A percentile compares a stretch with the other conserved stretches of the same genome.
Evolutionary conservation across 2,888 invertebrate species (phyloP).

Genomic region (Microctonus aethiopoides): DNA sequence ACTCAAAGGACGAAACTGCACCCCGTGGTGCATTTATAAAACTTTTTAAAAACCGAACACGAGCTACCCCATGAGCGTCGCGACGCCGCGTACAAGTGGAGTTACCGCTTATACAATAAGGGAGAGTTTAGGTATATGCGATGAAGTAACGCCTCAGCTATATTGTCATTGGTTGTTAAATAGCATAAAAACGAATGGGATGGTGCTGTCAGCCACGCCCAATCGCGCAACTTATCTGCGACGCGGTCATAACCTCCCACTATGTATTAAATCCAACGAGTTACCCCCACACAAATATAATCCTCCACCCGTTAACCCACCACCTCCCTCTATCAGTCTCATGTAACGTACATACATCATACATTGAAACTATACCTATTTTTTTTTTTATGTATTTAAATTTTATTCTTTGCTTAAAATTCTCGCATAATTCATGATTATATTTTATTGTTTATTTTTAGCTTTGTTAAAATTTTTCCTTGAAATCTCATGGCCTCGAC

Average conservation of each 20-base stretch:
- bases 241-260: conserved; percentile 7
- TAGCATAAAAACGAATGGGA: conserved; percentile 27
- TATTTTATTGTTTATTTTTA: background rate
- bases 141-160: conserved; percentile 21
- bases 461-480: background rate
- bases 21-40: background rate
- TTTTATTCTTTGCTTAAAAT: background rate
- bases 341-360: conserved; percentile 3
- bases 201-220: conserved; percentile 1
- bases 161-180: conserved; percentile 18
- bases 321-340: background rate
- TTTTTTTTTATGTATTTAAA: background rate
- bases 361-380: too few relatives aligned
- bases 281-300: background rate
- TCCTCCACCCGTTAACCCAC: background rate
- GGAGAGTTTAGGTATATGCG: conserved; percentile 3
- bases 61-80: conserved; percentile 11
- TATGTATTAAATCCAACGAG: background rate
- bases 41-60: background rate
- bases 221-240: conserved; percentile 3
- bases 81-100: background rate
- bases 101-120: background rate
- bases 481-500: background rate
- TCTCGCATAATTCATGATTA: background rate
- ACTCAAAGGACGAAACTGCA: background rate